A percentile compares a stretch with the other conserved stretches of the same genome.
Conservation (phyloP, 2,888 invertebrate genomes). For the Labia minor region DNA sequence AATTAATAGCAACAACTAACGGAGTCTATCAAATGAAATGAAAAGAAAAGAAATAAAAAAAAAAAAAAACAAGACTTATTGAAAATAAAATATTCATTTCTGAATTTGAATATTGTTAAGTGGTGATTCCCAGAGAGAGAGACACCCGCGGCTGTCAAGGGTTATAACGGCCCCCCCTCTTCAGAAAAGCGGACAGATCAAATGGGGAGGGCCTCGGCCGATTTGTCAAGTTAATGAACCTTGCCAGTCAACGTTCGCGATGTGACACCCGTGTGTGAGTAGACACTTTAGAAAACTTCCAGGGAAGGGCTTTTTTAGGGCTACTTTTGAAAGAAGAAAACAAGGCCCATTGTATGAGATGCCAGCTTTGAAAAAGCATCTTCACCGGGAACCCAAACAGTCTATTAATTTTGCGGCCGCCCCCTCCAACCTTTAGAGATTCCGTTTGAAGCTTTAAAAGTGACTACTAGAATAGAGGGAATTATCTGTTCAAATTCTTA, state of each 20-base stretch:
- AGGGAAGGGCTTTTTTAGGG: background rate
- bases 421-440: no score
- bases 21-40: background rate
- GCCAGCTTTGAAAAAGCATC: no score
- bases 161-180: background rate
- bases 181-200: background rate
- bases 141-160: background rate
- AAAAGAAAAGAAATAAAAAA: no score
- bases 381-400: no score
- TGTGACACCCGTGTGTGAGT: background rate
- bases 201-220: constrained; percentile 1
- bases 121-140: background rate
- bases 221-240: constrained; percentile 26
- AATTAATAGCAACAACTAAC: no score
- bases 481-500: no score
- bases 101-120: constrained; percentile 1
- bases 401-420: no score
- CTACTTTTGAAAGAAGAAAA: no score
- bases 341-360: no score
- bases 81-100: background rate
- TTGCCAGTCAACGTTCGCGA: constrained; percentile 15
- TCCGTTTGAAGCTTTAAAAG: no score
- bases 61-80: no score
- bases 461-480: no score
- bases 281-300: background rate